Percentiles rank a stretch among this genome's conserved stretches.
Conservation (phyloP, 2,888 invertebrate species). For the Teleogryllus oceanicus region DNA sequence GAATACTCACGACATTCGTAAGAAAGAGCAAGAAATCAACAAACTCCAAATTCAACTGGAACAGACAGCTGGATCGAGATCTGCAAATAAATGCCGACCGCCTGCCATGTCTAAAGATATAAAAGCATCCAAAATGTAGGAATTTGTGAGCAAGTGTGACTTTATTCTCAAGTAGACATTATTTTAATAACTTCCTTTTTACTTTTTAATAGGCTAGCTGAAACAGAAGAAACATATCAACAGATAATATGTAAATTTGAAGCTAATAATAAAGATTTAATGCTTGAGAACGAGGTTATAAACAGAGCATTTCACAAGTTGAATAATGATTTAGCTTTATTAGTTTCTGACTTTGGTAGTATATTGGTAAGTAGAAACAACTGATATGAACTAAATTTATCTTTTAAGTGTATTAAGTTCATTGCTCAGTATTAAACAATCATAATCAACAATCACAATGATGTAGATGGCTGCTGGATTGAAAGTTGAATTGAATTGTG, state of each 20-base stretch:
- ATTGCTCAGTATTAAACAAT: too few species aligned
- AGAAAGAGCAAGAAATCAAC: not conserved
- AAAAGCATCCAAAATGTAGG: not conserved
- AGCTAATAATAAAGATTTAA: conserved; percentile 4
- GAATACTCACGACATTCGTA: not conserved
- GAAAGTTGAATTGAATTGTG: too few species aligned
- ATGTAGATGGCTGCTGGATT: too few species aligned
- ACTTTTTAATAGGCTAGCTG: not conserved
- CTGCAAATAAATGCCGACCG: not conserved
- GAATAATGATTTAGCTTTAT: not conserved
- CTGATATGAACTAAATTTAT: too few species aligned
- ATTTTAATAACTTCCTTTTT: not conserved
- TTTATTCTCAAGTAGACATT: not conserved
- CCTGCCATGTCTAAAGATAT: not conserved
- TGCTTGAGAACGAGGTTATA: not conserved
- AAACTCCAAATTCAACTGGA: not conserved
- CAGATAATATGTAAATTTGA: not conserved
- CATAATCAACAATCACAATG: too few species aligned
- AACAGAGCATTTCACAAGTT: not conserved
- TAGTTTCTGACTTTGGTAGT: not conserved
- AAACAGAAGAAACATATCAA: not conserved
- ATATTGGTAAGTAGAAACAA: not conserved
- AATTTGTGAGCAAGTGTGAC: too few species aligned
- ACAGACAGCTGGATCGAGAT: not conserved
- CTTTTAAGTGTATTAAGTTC: too few species aligned